These are phyloP conservation scores for Bombus confusus DNA, from an alignment of 1,140 invertebrate species.

Conservation along the genomic window DNA sequence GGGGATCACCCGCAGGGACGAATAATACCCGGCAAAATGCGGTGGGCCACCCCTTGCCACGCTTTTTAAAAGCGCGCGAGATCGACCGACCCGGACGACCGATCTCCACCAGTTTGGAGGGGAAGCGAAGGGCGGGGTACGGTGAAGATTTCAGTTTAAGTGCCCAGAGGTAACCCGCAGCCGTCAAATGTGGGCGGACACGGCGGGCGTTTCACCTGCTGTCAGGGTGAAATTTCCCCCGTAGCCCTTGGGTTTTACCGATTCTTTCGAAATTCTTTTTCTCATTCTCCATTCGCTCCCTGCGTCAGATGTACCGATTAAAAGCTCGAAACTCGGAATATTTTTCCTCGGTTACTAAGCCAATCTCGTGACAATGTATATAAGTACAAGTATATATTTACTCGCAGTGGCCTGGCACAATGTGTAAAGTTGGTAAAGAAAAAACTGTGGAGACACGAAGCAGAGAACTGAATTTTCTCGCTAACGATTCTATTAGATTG, in stretches of 20 bases:
- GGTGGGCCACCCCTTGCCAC: constrained; percentile 77
- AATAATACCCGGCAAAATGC: constrained; percentile 79
- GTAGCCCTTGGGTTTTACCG: constrained; percentile 60
- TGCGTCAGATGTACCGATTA: not conserved
- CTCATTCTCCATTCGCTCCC: not conserved
- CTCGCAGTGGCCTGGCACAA: not conserved
- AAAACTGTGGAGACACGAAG: no score
- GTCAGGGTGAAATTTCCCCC: constrained; percentile 46
- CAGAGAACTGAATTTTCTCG: not conserved
- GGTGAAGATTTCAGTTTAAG: constrained; percentile 67
- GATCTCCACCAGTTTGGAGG: not conserved
- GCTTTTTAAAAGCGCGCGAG: constrained; percentile 69
- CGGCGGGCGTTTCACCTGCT: constrained; percentile 71
- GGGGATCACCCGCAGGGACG: constrained; percentile 76
- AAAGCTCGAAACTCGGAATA: not conserved
- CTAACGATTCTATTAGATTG: not conserved
- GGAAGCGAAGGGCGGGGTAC: constrained; percentile 8
- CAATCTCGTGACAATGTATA: not conserved
- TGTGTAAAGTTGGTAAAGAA: not conserved
- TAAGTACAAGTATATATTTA: not conserved
- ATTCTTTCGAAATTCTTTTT: constrained; percentile 50
- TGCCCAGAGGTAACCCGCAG: constrained; percentile 71
- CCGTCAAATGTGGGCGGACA: constrained; percentile 74
- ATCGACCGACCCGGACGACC: constrained; percentile 21
- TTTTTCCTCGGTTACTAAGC: constrained; percentile 25